These are phyloP conservation scores for Delichon dasypus DNA, from an alignment of 2,797 vertebrate genomes.

Conservation along the genomic window DNA sequence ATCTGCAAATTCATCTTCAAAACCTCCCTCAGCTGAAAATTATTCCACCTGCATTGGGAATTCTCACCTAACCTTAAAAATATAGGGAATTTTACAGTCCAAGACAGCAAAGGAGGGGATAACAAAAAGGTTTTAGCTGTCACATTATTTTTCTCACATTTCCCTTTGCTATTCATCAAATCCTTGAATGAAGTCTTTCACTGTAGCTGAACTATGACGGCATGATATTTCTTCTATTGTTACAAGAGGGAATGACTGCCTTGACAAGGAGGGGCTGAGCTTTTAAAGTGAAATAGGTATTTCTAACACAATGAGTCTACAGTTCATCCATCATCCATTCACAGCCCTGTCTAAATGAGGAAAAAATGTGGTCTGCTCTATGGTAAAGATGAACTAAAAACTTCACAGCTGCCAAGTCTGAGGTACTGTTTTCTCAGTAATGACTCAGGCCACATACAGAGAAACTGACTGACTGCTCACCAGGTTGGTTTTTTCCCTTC, in stretches of 20 bases:
- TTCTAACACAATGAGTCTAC: constrained; percentile 37
- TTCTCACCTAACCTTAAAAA: background rate
- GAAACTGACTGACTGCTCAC: constrained; percentile 7
- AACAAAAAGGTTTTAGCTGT: background rate
- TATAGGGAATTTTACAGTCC: background rate
- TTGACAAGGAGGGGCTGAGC: constrained; percentile 48
- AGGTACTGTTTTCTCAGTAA: constrained; percentile 3
- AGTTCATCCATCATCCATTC: constrained; percentile 43
- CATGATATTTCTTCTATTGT: constrained; percentile 1
- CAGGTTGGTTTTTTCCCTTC: background rate
- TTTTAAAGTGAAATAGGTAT: constrained; percentile 65
- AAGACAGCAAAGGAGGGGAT: background rate
- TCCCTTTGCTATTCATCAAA: constrained; percentile 28
- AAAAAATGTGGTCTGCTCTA: background rate
- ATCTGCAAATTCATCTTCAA: background rate
- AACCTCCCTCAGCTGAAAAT: background rate
- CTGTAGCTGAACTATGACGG: constrained; percentile 29
- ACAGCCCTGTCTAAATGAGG: background rate
- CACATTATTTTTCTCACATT: constrained; percentile 3
- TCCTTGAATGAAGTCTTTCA: constrained; percentile 45
- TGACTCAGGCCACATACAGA: background rate
- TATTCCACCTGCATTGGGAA: background rate
- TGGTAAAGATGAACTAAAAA: constrained; percentile 23
- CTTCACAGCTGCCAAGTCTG: constrained; percentile 20
- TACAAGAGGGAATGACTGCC: background rate